Base-by-base conservation (phyloP, 92 coral and sea anemone genomes). In the Porites cylindrica region DNA sequence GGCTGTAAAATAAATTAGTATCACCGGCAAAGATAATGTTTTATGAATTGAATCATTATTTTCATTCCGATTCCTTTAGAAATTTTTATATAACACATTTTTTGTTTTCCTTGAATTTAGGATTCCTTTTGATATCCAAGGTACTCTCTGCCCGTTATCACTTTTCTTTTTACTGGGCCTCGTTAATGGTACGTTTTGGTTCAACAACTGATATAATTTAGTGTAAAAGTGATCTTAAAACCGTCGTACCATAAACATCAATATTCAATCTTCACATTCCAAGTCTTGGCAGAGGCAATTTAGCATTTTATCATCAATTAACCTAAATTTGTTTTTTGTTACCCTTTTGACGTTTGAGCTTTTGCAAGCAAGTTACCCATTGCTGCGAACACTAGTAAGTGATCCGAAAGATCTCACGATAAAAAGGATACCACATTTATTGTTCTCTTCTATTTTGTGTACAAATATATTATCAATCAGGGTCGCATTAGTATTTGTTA, bases 121-220 rank as follows among this genome's bases (percentile, higher is more conserved):
- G 58, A 72, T 72, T 32, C 60, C 77, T 72, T 72, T 72, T 32
- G 77, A 47, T 72, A 72, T 72, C 77, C 77, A 72, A 9, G 77
- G 77, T 72, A 13, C 14, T 66, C 21, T n/a, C 47, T 38, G 47
- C 47, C 47, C 47, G 6, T 38, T 38, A 0, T 38, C 47, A 38
- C 47, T 38, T 38, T 38, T 38, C 47, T 38, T 38, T 3, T 38
- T 3, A 38, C 29, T 19, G 21, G 26, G 11, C 21, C 24, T 23
- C 24, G 24, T 23, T 23, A 23, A 23, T 2, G 70, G 38, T 4
- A 65, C 20, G 8, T 65, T 65, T 65, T 8, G 21, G 20, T 65
- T 26, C n/a, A 18, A 65, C 23, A 65, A 65, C 20, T 65, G 7
- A 18, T 4, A 65, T 4, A 21, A 26, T 19, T 65, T 65, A 18